Evolutionary conservation across 2,888 invertebrate species (phyloP).

Genomic region (Caenorhabditis drosophilae): DNA sequence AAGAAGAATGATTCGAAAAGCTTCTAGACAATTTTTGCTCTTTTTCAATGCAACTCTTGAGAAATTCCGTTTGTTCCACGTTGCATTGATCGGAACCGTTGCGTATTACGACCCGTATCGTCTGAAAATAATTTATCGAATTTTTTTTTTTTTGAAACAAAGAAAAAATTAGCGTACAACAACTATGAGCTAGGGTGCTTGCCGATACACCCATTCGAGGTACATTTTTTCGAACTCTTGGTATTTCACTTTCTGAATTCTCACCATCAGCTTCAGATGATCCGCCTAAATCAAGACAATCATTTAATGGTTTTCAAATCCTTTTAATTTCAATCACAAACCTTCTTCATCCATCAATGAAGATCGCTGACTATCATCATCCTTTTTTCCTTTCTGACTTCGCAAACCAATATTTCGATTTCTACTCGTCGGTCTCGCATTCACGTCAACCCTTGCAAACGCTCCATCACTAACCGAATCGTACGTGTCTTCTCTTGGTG

Average conservation of each 20-base stretch:
- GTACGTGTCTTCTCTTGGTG: constrained; percentile 45
- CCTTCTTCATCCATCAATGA: constrained; percentile 52
- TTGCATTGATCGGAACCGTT: constrained; percentile 36
- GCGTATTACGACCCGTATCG: constrained; percentile 20
- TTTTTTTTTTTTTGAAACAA: not conserved
- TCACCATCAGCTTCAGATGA: constrained; percentile 53
- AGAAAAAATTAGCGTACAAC: constrained; percentile 16
- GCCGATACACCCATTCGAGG: constrained; percentile 54
- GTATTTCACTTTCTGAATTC: constrained; percentile 42
- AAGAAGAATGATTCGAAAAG: not conserved
- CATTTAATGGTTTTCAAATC: not conserved
- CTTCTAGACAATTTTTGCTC: not conserved
- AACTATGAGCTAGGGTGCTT: constrained; percentile 34
- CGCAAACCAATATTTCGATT: constrained; percentile 44
- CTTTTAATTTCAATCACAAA: not conserved
- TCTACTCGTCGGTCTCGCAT: constrained; percentile 47
- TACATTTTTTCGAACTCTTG: constrained; percentile 34
- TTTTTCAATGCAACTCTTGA: constrained; percentile 26
- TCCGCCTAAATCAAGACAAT: constrained; percentile 9
- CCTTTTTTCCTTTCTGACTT: constrained; percentile 32
- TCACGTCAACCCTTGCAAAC: constrained; percentile 23
- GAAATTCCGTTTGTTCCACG: constrained; percentile 26
- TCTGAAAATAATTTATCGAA: constrained; percentile 13
- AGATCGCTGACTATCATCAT: constrained; percentile 55
- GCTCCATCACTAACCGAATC: constrained; percentile 43